phyloP scores from a whole-genome alignment of 1,140 invertebrate genomes.

The Aphis gossypii region DNA sequence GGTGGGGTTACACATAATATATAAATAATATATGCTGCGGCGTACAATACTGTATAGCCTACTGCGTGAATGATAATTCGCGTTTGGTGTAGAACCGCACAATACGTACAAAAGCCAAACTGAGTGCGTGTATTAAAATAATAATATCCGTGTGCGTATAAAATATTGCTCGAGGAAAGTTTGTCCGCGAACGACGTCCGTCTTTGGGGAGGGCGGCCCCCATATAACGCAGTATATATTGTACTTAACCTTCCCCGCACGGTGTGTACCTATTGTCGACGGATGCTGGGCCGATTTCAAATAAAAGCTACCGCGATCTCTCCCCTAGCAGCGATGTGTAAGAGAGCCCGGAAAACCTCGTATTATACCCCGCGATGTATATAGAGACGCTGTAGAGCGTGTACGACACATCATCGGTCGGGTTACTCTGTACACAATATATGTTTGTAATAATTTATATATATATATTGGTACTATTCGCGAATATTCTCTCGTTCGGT shows the following conservation, averaged over 20 bases:
- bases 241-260: background rate
- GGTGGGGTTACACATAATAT: background rate
- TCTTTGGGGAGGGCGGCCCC: background rate
- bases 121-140: background rate
- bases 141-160: background rate
- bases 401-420: background rate
- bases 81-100: background rate
- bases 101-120: background rate
- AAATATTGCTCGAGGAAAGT: background rate
- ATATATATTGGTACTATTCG: background rate
- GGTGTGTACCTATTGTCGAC: background rate
- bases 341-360: constrained; percentile 10
- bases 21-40: background rate
- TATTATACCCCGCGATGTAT: constrained; percentile 5
- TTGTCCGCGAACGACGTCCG: background rate
- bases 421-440: background rate
- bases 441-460: background rate
- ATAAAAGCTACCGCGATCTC: background rate
- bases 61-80: background rate
- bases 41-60: background rate
- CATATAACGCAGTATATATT: too few species aligned
- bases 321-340: constrained; percentile 39
- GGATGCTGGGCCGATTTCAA: background rate
- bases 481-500: background rate
- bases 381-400: background rate